phyloP scores from a whole-genome alignment of 2,113 vertebrate genomes.

The Gallinago paraguaiae region DNA sequence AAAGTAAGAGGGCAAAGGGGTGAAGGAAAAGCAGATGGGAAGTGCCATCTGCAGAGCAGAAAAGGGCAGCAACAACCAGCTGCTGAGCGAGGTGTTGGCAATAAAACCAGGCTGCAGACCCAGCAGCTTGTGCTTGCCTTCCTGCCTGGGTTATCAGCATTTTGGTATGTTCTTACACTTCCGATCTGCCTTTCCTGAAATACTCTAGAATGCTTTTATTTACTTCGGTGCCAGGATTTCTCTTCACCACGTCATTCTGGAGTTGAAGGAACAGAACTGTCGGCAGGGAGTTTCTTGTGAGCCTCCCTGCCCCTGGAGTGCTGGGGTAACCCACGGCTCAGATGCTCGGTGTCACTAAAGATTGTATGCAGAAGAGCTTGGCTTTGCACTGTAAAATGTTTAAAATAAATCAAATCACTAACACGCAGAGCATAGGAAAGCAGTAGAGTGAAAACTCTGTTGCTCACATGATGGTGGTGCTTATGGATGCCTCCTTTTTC shows the following conservation, averaged over 20 bases:
- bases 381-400: background rate
- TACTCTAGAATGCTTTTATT: background rate
- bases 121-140: background rate
- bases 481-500: background rate
- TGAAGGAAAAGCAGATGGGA: conserved; percentile 6
- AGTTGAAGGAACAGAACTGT: background rate
- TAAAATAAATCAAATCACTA: background rate
- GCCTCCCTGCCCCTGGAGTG: background rate
- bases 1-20: background rate
- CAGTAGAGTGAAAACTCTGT: background rate
- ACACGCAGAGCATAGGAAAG: background rate
- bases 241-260: background rate
- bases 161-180: background rate
- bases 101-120: background rate
- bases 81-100: background rate
- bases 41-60: background rate
- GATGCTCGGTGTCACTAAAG: background rate
- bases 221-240: background rate
- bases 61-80: conserved; percentile 17
- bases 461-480: background rate
- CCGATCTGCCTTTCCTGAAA: background rate
- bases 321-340: background rate
- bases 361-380: background rate
- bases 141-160: background rate
- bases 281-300: background rate